These are phyloP conservation scores for Arremon brunneinucha DNA, from an alignment of 2,797 vertebrate genomes.

Conservation along the genomic window DNA sequence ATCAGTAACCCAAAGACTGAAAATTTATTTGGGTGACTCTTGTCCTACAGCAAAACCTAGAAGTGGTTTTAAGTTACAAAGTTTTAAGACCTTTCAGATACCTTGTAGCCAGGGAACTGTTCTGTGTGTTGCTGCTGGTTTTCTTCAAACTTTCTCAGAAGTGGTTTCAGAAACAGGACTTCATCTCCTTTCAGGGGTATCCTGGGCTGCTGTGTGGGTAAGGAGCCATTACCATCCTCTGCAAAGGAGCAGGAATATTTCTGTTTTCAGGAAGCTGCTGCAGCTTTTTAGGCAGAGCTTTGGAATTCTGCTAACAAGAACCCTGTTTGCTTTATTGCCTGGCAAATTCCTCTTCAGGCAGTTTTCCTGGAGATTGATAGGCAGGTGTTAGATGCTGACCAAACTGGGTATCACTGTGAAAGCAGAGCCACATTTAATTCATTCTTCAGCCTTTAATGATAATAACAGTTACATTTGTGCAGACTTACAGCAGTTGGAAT, in stretches of 20 bases:
- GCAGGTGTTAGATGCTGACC: neutral
- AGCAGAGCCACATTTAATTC: neutral
- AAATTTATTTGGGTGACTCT: accelerated
- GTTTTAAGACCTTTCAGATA: neutral
- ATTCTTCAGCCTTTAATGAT: neutral
- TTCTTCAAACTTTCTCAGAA: neutral
- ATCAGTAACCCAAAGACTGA: neutral
- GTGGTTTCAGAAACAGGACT: neutral
- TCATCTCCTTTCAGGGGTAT: neutral
- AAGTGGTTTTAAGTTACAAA: neutral
- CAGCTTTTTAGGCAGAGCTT: neutral
- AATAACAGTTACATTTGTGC: neutral
- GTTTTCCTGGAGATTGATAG: neutral
- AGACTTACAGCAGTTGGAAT: neutral
- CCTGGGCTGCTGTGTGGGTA: neutral
- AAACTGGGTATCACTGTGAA: neutral
- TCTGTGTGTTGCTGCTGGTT: neutral
- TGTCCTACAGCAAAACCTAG: neutral
- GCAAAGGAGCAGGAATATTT: neutral
- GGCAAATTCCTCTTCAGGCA: neutral
- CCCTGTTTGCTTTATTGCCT: neutral
- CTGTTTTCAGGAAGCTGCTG: neutral
- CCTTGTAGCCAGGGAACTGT: accelerated
- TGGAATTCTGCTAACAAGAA: neutral
- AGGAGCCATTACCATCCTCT: neutral